Conservation (phyloP, 2,797 vertebrate species). For the Phrynocephalus vlangalii region DNA sequence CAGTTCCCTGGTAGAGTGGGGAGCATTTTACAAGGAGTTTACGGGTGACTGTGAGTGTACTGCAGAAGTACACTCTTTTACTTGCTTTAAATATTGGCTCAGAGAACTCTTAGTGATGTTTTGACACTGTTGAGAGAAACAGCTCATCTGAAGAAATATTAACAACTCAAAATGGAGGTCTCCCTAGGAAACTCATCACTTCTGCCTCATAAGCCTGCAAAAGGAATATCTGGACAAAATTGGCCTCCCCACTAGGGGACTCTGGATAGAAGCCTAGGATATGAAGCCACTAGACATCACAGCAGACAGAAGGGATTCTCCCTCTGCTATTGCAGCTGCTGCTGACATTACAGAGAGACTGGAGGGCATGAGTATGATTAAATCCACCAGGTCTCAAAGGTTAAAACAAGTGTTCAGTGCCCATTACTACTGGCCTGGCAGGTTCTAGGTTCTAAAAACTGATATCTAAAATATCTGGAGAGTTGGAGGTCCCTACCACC, state of each 20-base stretch:
- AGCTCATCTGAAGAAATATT: background rate
- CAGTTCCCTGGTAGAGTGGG: background rate
- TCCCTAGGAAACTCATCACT: background rate
- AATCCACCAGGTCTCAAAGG: background rate
- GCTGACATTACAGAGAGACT: background rate
- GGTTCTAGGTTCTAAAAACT: too few species aligned
- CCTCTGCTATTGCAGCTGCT: background rate
- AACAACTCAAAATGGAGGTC: slow-evolving; percentile 11
- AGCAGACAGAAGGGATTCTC: background rate
- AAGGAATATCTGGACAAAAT: background rate
- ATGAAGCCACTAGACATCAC: too few species aligned
- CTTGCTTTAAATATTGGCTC: background rate
- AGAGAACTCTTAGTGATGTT: slow-evolving; percentile 11
- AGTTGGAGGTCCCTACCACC: too few species aligned
- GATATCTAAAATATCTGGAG: too few species aligned
- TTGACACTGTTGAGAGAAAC: slow-evolving; percentile 2
- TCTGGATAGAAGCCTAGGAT: background rate
- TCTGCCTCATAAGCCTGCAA: background rate
- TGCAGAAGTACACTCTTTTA: background rate
- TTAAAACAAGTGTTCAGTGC: too few species aligned
- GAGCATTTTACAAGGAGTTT: background rate
- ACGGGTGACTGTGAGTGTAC: background rate
- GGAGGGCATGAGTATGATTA: background rate
- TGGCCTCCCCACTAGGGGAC: background rate
- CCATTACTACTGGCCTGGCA: too few species aligned